Evolutionary conservation across 2,113 vertebrate genomes (phyloP).

Genomic region (Acanthochromis polyacanthus): DNA sequence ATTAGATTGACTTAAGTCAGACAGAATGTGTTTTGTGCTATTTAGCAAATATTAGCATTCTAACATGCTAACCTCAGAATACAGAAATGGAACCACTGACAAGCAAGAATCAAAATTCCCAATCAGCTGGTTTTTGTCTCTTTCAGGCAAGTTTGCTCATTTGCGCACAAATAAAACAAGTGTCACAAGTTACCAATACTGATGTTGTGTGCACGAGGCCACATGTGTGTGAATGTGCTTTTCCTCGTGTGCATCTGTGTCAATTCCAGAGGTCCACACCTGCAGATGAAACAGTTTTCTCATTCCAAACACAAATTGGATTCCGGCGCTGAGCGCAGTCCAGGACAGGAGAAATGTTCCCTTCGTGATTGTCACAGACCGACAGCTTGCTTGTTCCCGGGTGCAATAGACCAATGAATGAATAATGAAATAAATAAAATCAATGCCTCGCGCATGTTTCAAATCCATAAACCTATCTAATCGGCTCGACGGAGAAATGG

Average conservation of each 20-base stretch:
- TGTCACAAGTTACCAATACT: constrained; percentile 21
- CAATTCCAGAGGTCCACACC: constrained; percentile 51
- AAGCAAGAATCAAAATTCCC: too few species aligned
- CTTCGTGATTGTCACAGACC: constrained; percentile 70
- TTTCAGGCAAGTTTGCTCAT: constrained; percentile 7
- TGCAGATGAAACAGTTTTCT: constrained; percentile 73
- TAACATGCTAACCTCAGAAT: too few species aligned
- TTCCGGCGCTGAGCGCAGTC: constrained; percentile 55
- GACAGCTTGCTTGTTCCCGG: constrained; percentile 62
- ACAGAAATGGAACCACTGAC: too few species aligned
- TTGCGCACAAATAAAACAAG: constrained; percentile 7
- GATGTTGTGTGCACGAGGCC: constrained; percentile 12
- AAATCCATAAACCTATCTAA: constrained; percentile 81
- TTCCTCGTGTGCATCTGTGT: constrained; percentile 18
- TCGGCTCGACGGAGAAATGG: constrained; percentile 71
- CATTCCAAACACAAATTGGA: constrained; percentile 77
- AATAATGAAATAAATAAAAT: constrained; percentile 83
- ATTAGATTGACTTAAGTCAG: too few species aligned
- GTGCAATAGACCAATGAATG: constrained; percentile 73
- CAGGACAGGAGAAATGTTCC: constrained; percentile 63
- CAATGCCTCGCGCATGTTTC: constrained; percentile 67
- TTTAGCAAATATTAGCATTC: too few species aligned
- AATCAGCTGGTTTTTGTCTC: constrained; percentile 7
- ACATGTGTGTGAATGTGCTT: constrained; percentile 3
- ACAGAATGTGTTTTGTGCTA: too few species aligned